These are phyloP conservation scores for Catharus minimus DNA, from an alignment of 2,113 vertebrate genomes.

Conservation along the genomic window DNA sequence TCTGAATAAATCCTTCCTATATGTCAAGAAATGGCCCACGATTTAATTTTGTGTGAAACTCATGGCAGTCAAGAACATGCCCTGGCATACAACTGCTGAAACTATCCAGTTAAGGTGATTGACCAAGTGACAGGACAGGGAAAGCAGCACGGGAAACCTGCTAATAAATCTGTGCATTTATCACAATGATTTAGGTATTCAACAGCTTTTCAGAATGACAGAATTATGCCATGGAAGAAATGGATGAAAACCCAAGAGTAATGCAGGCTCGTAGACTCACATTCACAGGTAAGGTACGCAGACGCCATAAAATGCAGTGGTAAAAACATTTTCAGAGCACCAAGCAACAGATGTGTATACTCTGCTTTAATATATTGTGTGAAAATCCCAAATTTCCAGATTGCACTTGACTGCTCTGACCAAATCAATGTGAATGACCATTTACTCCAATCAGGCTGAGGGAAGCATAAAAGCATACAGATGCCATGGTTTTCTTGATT, in stretches of 20 bases:
- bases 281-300: not conserved
- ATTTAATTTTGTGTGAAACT: constrained; percentile 2
- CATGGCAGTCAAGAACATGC: not conserved
- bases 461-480: not conserved
- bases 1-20: constrained; percentile 4
- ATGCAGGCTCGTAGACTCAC: not conserved
- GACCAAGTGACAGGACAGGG: not conserved
- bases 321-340: constrained; percentile 27
- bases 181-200: not conserved
- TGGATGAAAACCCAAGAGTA: not conserved
- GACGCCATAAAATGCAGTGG: not conserved
- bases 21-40: constrained; percentile 10
- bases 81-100: not conserved
- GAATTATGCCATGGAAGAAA: not conserved
- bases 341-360: constrained; percentile 21
- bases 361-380: not conserved
- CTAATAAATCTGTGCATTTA: not conserved
- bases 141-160: constrained; percentile 1
- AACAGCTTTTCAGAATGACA: not conserved
- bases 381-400: not conserved
- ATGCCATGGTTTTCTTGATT: not conserved
- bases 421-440: not conserved
- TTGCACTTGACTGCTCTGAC: not conserved
- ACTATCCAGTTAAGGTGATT: not conserved
- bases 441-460: not conserved